These are phyloP conservation scores for Ceyx melanurus DNA, from an alignment of 2,113 vertebrate genomes.

Conservation along the genomic window DNA sequence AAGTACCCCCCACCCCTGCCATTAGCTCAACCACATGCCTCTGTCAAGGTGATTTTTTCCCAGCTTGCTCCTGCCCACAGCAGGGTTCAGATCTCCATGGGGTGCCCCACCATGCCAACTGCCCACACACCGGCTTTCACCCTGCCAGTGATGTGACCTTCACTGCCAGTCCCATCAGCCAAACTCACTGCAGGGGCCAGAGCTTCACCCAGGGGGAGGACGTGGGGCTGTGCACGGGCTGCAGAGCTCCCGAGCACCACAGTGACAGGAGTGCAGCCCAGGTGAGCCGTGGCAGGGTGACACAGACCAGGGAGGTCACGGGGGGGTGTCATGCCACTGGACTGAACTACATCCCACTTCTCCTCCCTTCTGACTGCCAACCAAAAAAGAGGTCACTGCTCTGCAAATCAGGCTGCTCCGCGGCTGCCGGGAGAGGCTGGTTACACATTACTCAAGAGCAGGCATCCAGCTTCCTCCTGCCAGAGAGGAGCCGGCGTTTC, in stretches of 20 bases:
- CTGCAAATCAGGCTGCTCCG: neutral
- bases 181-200: neutral
- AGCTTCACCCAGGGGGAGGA: neutral
- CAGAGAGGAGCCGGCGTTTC: neutral
- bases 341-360: slow-evolving; percentile 49
- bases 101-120: neutral
- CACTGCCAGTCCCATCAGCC: neutral
- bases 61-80: neutral
- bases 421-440: neutral
- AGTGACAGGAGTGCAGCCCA: fast-evolving
- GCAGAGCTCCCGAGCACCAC: neutral
- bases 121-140: neutral
- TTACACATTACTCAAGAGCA: slow-evolving; percentile 64
- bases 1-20: neutral
- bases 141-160: too few species aligned
- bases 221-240: neutral
- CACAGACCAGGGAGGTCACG: neutral
- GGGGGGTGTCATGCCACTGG: neutral
- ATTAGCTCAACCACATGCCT: neutral
- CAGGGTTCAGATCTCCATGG: fast-evolving
- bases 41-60: neutral
- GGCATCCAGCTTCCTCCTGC: slow-evolving; percentile 22
- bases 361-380: slow-evolving; percentile 48
- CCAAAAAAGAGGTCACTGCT: slow-evolving; percentile 41
- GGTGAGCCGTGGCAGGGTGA: neutral